Percentiles rank a stretch among this genome's conserved stretches.
Evolutionary conservation across 1,140 invertebrate genomes (phyloP).

Genomic region (Zaprionus davidi): DNA sequence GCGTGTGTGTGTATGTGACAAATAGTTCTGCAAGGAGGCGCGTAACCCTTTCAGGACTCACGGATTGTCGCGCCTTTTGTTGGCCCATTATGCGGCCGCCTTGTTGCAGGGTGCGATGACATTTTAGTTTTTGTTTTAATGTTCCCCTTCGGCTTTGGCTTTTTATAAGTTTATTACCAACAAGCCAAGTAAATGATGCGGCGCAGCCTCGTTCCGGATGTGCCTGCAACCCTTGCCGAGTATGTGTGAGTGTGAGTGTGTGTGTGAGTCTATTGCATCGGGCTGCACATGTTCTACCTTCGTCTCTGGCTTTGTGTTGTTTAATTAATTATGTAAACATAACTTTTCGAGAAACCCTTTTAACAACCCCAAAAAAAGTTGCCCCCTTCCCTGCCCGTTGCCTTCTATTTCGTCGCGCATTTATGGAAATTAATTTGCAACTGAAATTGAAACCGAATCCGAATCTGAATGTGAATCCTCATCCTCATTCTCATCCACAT

Average conservation of each 20-base stretch:
- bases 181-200: slow-evolving; percentile 50
- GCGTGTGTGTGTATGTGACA: slow-evolving; percentile 32
- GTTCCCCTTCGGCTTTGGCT: slow-evolving; percentile 59
- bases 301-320: slow-evolving; percentile 63
- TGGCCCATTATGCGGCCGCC: slow-evolving; percentile 67
- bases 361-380: slow-evolving; percentile 36
- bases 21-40: slow-evolving; percentile 37
- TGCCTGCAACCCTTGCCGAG: slow-evolving; percentile 17
- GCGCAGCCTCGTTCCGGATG: not conserved
- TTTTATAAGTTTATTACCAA: slow-evolving; percentile 83
- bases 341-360: slow-evolving; percentile 67
- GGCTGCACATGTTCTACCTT: slow-evolving; percentile 43
- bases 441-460: slow-evolving; percentile 68
- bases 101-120: slow-evolving; percentile 69
- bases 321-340: slow-evolving; percentile 84
- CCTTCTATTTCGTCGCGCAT: slow-evolving; percentile 54
- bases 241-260: slow-evolving; percentile 6
- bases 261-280: slow-evolving; percentile 49
- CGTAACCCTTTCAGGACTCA: slow-evolving; percentile 36
- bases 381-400: not conserved
- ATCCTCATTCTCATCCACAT: not conserved
- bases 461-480: slow-evolving; percentile 2
- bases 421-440: slow-evolving; percentile 84
- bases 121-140: slow-evolving; percentile 83
- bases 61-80: slow-evolving; percentile 46